These are phyloP conservation scores for Enhydra lutris DNA, from an alignment of 2,113 vertebrate species.

Conservation along the genomic window DNA sequence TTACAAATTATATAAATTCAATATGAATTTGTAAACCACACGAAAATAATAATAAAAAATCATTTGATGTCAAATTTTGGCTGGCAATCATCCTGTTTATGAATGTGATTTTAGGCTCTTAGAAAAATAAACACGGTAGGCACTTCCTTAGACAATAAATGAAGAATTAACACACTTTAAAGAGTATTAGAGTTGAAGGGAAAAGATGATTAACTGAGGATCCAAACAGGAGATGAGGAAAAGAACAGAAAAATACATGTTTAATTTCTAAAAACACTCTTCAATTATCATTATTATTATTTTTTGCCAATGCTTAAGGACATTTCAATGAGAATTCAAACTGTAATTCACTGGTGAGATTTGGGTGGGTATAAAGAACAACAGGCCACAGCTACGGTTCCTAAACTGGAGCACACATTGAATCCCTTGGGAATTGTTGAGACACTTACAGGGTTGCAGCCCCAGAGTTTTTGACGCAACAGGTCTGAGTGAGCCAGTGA, in stretches of 20 bases:
- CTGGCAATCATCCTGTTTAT: not conserved
- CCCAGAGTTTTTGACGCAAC: not conserved
- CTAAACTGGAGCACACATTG: not conserved
- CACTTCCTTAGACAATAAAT: not conserved
- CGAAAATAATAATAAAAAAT: not conserved
- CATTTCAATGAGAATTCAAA: too few species aligned
- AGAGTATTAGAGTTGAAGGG: not conserved
- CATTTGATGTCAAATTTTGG: not conserved
- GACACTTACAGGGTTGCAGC: not conserved
- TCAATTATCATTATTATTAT: not conserved
- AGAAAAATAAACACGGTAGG: not conserved
- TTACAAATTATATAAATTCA: not conserved
- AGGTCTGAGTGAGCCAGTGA: not conserved
- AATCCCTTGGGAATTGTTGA: not conserved
- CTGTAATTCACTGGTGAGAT: not conserved
- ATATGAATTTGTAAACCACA: not conserved
- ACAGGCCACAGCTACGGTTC: rapidly evolving
- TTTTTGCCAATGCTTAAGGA: not conserved
- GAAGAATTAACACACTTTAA: not conserved
- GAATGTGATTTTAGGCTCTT: not conserved
- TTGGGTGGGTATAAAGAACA: rapidly evolving
- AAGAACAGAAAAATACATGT: not conserved
- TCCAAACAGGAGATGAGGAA: not conserved
- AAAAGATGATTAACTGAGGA: not conserved
- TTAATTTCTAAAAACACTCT: not conserved